Evolutionary conservation across 2,113 vertebrate genomes (phyloP).

Genomic region (Dolichotis patagonum): DNA sequence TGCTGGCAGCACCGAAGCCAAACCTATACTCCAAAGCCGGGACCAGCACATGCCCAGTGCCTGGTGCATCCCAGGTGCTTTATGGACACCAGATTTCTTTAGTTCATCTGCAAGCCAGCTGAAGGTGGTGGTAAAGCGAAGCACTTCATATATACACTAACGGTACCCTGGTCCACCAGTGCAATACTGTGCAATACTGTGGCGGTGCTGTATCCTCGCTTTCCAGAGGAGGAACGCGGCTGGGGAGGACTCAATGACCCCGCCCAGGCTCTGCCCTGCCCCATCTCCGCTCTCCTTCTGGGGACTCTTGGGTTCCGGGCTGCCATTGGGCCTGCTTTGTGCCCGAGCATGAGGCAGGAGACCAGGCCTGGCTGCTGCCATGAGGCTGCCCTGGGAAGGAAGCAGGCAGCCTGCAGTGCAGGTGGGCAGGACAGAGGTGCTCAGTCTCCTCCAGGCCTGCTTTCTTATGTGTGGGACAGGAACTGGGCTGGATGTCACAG

Average conservation of each 20-base stretch:
- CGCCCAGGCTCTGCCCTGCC: neutral
- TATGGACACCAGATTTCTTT: accelerated
- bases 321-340: neutral
- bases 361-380: neutral
- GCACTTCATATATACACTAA: accelerated
- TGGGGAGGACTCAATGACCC: neutral
- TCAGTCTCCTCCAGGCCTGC: accelerated
- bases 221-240: neutral
- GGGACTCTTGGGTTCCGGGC: neutral
- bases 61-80: neutral
- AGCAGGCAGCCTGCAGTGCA: too few species aligned
- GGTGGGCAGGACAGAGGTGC: neutral
- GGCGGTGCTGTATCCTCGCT: accelerated
- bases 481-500: accelerated
- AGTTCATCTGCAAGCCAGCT: accelerated
- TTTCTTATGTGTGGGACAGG: neutral
- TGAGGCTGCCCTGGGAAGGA: neutral
- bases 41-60: accelerated
- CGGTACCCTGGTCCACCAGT: accelerated
- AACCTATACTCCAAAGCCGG: accelerated
- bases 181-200: neutral
- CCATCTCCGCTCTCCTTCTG: neutral
- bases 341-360: neutral
- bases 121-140: neutral
- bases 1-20: neutral